These are phyloP conservation scores for Melolontha melolontha DNA, from an alignment of 2,888 invertebrate species.

Conservation along the genomic window DNA sequence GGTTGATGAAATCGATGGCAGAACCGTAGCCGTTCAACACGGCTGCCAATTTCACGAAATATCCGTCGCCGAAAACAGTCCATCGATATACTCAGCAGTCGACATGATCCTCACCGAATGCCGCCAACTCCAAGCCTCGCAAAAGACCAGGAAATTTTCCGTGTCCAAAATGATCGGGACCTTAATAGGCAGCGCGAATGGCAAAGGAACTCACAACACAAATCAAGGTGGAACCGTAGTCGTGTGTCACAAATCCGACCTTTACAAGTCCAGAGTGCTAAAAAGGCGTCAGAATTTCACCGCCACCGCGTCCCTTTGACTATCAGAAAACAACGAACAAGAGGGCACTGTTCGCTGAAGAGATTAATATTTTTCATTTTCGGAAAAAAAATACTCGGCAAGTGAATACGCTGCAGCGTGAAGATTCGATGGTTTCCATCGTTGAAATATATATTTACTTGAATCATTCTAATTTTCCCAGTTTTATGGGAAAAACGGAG, in stretches of 20 bases:
- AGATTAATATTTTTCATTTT: slow-evolving; percentile 30
- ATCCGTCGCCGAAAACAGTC: slow-evolving; percentile 84
- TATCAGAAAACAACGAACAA: slow-evolving; percentile 61
- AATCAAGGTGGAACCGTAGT: slow-evolving; percentile 71
- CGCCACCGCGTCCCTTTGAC: slow-evolving; percentile 77
- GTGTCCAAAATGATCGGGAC: slow-evolving; percentile 85
- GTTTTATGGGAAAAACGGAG: slow-evolving; percentile 59
- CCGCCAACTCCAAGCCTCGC: slow-evolving; percentile 63
- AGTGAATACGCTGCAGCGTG: slow-evolving; percentile 14
- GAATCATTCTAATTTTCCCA: slow-evolving; percentile 54
- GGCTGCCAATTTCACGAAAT: slow-evolving; percentile 83
- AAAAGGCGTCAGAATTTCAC: slow-evolving; percentile 72
- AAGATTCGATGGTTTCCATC: slow-evolving; percentile 35
- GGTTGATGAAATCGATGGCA: slow-evolving; percentile 80
- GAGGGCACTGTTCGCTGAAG: slow-evolving; percentile 53
- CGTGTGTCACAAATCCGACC: slow-evolving; percentile 72
- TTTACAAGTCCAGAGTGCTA: slow-evolving; percentile 70
- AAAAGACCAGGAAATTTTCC: slow-evolving; percentile 79
- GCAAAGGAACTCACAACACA: slow-evolving; percentile 61
- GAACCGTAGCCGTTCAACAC: slow-evolving; percentile 74
- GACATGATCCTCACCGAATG: slow-evolving; percentile 78
- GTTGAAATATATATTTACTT: slow-evolving; percentile 37
- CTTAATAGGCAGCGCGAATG: slow-evolving; percentile 70
- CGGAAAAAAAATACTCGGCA: slow-evolving; percentile 31
- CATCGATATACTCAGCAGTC: slow-evolving; percentile 79